Base-by-base conservation (phyloP, 1,140 invertebrate genomes). In the Triops cancriformis region DNA sequence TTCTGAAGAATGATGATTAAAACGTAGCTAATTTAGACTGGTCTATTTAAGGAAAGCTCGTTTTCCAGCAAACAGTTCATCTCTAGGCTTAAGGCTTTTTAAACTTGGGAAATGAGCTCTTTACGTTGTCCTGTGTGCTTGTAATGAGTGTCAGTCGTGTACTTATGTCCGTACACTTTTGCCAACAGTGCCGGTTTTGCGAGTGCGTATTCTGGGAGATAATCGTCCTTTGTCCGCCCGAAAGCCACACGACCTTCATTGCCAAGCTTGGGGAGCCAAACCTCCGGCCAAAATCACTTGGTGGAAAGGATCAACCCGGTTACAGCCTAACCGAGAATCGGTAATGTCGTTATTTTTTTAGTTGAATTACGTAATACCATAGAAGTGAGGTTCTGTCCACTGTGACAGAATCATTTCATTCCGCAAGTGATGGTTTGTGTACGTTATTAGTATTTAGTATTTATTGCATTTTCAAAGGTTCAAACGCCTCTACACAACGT, bases 321-420 rank as follows among this genome's bases (percentile, higher is more conserved):
- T 78, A 23, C 77, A 78, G 9, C 64, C 77, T 31, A 78, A 42
- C 27, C 77, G 72, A 26, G 77, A 78, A 78, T 74, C 77, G 72
- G 77, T 78, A 78, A 73, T 27, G 1, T 64, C 10, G 0, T 1
- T 23, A n/a, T 64, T 64, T 64, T 14, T 23, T 64, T 11, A 23
- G 10, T 64, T 18, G 14, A 64, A 14, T 10, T n/a, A 23, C 51
- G n/a, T n/a, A n/a, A n/a, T n/a, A n/a, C n/a, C n/a, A n/a, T n/a
- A n/a, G n/a, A n/a, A n/a, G n/a, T n/a, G n/a, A n/a, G n/a, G n/a
- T n/a, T n/a, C n/a, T n/a, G n/a, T n/a, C n/a, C n/a, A n/a, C n/a
- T n/a, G n/a, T n/a, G n/a, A n/a, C n/a, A n/a, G n/a, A n/a, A n/a
- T n/a, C n/a, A n/a, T n/a, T n/a, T n/a, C n/a, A n/a, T n/a, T n/a